Base-by-base conservation (phyloP, 1,140 invertebrate genomes). In the Zaprionus gabonicus region DNA sequence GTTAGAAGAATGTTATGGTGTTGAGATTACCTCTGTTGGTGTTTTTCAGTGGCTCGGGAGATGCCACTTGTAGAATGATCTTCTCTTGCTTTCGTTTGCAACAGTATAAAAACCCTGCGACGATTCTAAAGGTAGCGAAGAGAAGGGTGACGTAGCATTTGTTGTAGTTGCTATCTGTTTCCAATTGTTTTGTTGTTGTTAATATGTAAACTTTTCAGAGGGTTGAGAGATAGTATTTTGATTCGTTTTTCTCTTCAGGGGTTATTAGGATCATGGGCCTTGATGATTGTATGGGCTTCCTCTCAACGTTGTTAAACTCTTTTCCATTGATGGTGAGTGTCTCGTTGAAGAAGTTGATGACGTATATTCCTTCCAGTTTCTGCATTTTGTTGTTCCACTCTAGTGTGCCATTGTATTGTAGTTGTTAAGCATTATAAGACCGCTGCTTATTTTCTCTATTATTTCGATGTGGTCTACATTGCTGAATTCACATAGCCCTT, bases 381-480 rank as follows among this genome's bases (percentile, higher is more conserved):
- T 49, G 46, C 46, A 3, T 23, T 23, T 49, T 13, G 17, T 49
- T 49, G 46, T 49, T 49, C 17, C 46, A 49, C 46, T 49, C 46
- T 20, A 49, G 46, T 49, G 46, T 49, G 17, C 46, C 46, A 23
- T 49, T 49, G 46, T 10, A 49, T 49, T 49, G 46, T 10, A 49
- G 46, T 49, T 49, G 46, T 49, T 49, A 12, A 49, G 17, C 46
- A 49, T 49, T 10, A 23, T 49, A 23, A 49, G 46, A 49, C 17
- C 46, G 20, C 46, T 49, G 46, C 46, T 49, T 49, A 49, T 49
- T 49, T 49, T 6, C 20, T 49, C 46, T 49, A 23, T 49, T 49
- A 10, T 23, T 49, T 68, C 55, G 7, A 68, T 58, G 27, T 63
- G 58, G 28, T 46, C 59, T 27, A 59, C 25, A 28, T 71, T 71